phyloP scores from a whole-genome alignment of 2,113 vertebrate genomes.

The Tamias sibiricus region DNA sequence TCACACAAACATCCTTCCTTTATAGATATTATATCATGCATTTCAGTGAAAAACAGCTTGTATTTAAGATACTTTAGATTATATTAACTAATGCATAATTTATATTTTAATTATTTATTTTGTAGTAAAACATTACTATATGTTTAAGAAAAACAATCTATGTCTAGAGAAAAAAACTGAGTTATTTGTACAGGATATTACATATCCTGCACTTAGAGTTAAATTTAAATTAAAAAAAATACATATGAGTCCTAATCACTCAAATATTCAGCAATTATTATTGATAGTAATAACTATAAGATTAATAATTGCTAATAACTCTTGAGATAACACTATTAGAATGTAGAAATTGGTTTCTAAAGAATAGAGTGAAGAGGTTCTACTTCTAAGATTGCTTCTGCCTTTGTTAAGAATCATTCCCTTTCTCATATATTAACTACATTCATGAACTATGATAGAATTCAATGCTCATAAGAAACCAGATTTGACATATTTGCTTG shows the following conservation, averaged over 20 bases:
- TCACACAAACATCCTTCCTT: background rate
- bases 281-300: background rate
- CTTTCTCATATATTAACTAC: slow-evolving; percentile 54
- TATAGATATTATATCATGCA: background rate
- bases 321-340: background rate
- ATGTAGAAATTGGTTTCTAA: background rate
- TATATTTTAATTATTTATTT: background rate
- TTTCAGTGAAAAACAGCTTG: background rate
- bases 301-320: background rate
- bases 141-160: background rate
- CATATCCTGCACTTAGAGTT: background rate
- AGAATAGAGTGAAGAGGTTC: background rate
- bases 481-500: slow-evolving; percentile 59
- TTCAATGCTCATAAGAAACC: slow-evolving; percentile 28
- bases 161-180: background rate
- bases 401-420: slow-evolving; percentile 1
- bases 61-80: background rate
- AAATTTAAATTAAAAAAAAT: background rate
- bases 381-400: background rate
- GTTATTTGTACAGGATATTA: background rate
- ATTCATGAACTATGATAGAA: background rate
- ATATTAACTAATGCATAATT: background rate
- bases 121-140: background rate
- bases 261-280: background rate
- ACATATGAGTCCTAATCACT: fast-evolving